Evolutionary conservation across 2,888 invertebrate genomes (phyloP), one percentile per base, ranked within the genome.

Genomic region (Metalampra italica): DNA sequence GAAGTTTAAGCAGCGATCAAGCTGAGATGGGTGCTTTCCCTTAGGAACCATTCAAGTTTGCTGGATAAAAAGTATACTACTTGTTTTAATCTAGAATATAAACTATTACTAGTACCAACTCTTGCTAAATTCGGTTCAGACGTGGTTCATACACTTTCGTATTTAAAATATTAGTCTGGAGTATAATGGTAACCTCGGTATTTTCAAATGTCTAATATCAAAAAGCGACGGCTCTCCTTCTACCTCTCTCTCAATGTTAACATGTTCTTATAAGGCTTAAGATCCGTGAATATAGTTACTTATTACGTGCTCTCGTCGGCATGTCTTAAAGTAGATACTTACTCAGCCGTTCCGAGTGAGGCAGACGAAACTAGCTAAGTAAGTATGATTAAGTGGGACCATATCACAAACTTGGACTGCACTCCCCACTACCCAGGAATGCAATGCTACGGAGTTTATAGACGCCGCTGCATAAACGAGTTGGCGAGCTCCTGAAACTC

Each of bases 301-400:
- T 68, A 60, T 64, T 66, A 68, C 63, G 62, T 68, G 66, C 64
- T 64, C 62, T 57, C 61, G 63, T 60, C 61, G 59, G 53, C 59
- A 59, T 61, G 62, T 68, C 60, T n/a, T 9, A n/a, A 7, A 22
- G 22, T 22, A 22, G 3, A n/a, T 36, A 36, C 36, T 36, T 36
- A 36, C 67, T 72, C 63, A 60, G 59, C 64, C 61, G 62, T 65
- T 62, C 64, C 57, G 59, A 65, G 54, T 46, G 53, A 39, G 49
- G 50, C 54, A 42, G 49, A 55, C 51, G 45, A 43, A 49, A 65
- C 66, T 36, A 36, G n/a, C 36, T 69, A 65, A 63, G 66, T 69
- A 65, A 63, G 66, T 64, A 74, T 73, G 71, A 71, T 75, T 71
- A 71, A 73, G 68, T 69, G 64, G 58, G 55, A 63, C 60, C 64